Conservation (phyloP, 2,888 invertebrate genomes). For the Pherbina coryleti region DNA sequence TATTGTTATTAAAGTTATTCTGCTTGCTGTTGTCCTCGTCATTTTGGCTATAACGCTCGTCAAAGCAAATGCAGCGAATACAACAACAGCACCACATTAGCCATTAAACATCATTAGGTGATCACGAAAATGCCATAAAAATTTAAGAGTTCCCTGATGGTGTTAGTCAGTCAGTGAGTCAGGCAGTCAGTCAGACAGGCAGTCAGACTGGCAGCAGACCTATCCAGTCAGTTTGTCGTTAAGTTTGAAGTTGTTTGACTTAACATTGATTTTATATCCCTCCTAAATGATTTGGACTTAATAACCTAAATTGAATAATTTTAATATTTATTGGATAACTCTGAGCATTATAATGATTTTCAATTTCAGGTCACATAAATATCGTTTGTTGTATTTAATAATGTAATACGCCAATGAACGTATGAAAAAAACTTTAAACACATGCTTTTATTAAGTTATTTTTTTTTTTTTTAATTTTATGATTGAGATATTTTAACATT, state of each 20-base stretch:
- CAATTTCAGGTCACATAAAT: no score
- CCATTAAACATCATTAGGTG: conserved; percentile 40
- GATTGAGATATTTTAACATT: no score
- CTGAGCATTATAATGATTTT: no score
- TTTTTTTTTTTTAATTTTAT: no score
- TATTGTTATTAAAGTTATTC: background rate
- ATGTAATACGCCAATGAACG: no score
- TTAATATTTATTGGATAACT: conserved; percentile 3
- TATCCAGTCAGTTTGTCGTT: background rate
- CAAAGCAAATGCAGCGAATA: background rate
- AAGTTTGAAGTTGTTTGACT: background rate
- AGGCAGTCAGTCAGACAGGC: background rate
- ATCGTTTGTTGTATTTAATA: no score
- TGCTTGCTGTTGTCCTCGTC: conserved; percentile 23
- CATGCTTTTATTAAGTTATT: no score
- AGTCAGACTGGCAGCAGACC: background rate
- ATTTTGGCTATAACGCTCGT: conserved; percentile 14
- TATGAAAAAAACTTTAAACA: no score
- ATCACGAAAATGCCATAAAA: conserved; percentile 45
- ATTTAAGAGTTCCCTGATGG: conserved; percentile 35
- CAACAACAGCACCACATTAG: conserved; percentile 12
- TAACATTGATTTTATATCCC: conserved; percentile 8
- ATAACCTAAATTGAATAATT: conserved; percentile 27
- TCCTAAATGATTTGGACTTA: conserved; percentile 9
- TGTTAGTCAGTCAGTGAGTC: conserved; percentile 11